Evolutionary conservation across 2,888 invertebrate genomes (phyloP), one percentile per base, ranked within the genome.

Genomic region (Polyommatus iphigenia): DNA sequence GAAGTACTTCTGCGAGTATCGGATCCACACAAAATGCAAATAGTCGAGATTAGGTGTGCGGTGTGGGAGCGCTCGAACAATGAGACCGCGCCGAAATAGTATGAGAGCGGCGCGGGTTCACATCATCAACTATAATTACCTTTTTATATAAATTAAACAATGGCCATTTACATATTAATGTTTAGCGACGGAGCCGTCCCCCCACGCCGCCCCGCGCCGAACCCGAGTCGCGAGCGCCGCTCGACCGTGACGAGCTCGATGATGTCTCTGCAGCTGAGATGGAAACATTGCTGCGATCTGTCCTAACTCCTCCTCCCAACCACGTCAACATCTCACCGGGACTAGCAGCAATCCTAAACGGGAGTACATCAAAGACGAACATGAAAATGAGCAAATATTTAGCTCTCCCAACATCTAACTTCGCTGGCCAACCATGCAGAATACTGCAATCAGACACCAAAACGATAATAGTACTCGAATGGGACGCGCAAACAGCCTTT

Each of bases 61-160:
- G 59, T 59, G 59, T 59, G 59, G 59, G 62, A 62, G 62, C 2
- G 8, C 20, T 4, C 8, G 62, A 62, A 62, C 24, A 62, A 62
- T 62, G 24, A 62, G 24, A 24, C 3, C 24, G 13, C 20, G 20
- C 62, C 62, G 24, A 62, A 62, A 62, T 62, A 13, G 20, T 59
- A 59, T 59, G 24, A 62, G 24, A 62, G 24, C 20, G 20, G 10
- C 62, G 62, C 62, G 13, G 59, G 62, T 62, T 62, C 62, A 62
- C 62, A 62, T 24, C 0, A 62, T 13, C 20, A 62, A 24, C 20
- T 62, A 1, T 62, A 62, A 62, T 62, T 62, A 62, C 62, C 62
- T 62, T 62, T 24, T 62, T 24, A 62, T 24, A 62, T 62, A 24
- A 59, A 59, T n/a, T 59, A 20, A 62, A 62, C 62, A 62, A 62